A percentile compares a stretch with the other conserved stretches of the same genome.
These are phyloP conservation scores for Cottus gobio DNA, from an alignment of 2,113 vertebrate species.

Conservation along the genomic window DNA sequence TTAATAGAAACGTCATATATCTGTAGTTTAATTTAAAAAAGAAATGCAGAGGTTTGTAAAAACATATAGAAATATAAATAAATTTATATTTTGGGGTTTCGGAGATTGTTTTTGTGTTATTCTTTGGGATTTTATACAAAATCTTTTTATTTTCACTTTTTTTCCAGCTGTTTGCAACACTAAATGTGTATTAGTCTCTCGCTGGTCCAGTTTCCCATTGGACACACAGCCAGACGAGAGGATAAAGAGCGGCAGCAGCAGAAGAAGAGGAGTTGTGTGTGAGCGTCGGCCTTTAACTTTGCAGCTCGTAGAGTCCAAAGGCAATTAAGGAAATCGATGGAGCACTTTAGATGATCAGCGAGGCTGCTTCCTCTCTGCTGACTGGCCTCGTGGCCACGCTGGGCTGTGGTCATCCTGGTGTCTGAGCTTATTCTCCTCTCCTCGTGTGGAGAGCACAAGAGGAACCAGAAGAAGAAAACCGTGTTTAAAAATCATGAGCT, in stretches of 20 bases:
- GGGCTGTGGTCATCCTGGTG: too few species aligned
- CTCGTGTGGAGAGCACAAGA: too few species aligned
- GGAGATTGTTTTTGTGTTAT: not conserved
- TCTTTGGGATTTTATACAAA: not conserved
- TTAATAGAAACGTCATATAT: too few species aligned
- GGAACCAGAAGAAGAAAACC: too few species aligned
- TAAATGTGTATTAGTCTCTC: not conserved
- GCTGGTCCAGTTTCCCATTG: not conserved
- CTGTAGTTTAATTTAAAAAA: too few species aligned
- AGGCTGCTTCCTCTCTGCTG: slow-evolving; percentile 34
- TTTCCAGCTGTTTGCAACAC: not conserved
- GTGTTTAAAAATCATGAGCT: too few species aligned
- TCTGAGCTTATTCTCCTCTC: too few species aligned
- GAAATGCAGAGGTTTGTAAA: not conserved
- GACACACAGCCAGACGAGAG: not conserved
- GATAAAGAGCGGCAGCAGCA: not conserved
- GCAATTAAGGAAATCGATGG: slow-evolving; percentile 69
- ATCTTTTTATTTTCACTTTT: not conserved
- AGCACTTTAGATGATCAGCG: slow-evolving; percentile 53
- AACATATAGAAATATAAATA: not conserved
- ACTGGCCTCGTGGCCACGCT: not conserved
- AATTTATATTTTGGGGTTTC: not conserved
- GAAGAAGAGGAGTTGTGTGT: not conserved
- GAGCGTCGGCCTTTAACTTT: not conserved
- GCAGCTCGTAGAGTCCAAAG: slow-evolving; percentile 9